These are phyloP conservation scores for Lobophora halterata DNA, from an alignment of 2,888 invertebrate genomes.

Conservation along the genomic window DNA sequence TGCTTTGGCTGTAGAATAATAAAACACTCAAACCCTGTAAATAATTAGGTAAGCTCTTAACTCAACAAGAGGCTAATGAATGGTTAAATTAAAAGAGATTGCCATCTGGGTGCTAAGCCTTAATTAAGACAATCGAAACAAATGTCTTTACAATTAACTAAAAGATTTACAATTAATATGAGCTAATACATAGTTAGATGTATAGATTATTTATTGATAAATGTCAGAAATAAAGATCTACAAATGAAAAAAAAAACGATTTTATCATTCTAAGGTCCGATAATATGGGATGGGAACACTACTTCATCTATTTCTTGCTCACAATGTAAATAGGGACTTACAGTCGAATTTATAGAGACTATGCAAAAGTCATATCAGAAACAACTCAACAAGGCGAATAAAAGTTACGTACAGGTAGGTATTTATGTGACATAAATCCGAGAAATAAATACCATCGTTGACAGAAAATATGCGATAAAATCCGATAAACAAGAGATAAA, in stretches of 20 bases:
- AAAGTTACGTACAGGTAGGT: too few relatives aligned
- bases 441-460: slow-evolving; percentile 10
- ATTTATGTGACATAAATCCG: slow-evolving; percentile 11
- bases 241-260: too few relatives aligned
- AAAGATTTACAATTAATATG: slow-evolving; percentile 10
- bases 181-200: slow-evolving; percentile 7
- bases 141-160: slow-evolving; percentile 21
- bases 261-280: too few relatives aligned
- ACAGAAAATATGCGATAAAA: slow-evolving; percentile 12
- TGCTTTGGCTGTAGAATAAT: slow-evolving; percentile 21
- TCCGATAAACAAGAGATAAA: slow-evolving; percentile 26
- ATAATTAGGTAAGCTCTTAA: slow-evolving; percentile 29
- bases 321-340: too few relatives aligned
- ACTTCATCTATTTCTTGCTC: too few relatives aligned
- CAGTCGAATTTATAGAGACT: too few relatives aligned
- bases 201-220: too few relatives aligned
- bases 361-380: too few relatives aligned
- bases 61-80: slow-evolving; percentile 34
- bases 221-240: too few relatives aligned
- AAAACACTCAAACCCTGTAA: slow-evolving; percentile 23
- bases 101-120: slow-evolving; percentile 27
- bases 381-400: too few relatives aligned
- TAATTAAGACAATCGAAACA: slow-evolving; percentile 30
- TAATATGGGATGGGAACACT: too few relatives aligned
- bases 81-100: slow-evolving; percentile 32